Evolutionary conservation across 92 coral and sea anemone species (phyloP).

Genomic region (Plumapathes pennacea): DNA sequence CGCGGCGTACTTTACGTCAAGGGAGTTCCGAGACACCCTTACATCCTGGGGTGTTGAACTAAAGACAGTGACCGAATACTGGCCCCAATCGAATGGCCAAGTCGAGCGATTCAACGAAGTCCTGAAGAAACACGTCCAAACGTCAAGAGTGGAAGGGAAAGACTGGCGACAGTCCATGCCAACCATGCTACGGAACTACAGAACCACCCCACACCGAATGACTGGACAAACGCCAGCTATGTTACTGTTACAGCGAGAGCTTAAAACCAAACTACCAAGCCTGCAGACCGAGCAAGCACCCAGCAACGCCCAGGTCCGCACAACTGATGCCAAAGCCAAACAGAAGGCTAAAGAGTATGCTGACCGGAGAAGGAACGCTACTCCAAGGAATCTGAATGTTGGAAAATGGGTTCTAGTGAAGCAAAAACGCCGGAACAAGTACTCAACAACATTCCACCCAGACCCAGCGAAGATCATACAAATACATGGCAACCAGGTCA

Average conservation of each 20-base stretch:
- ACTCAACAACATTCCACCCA: slow-evolving; percentile 8
- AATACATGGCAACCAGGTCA: slow-evolving; percentile 2
- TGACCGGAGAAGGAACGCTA: slow-evolving; percentile 24
- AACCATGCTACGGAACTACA: slow-evolving; percentile 22
- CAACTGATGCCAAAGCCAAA: slow-evolving; percentile 2
- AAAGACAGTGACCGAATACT: slow-evolving; percentile 31
- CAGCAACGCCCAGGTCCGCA: slow-evolving; percentile 1
- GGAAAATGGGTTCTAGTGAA: slow-evolving; percentile 8
- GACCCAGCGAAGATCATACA: slow-evolving; percentile 1
- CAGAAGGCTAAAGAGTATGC: slow-evolving; percentile 19
- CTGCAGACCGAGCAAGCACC: neutral
- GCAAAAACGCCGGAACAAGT: slow-evolving; percentile 11
- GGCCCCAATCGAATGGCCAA: slow-evolving; percentile 60
- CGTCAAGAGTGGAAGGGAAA: slow-evolving; percentile 6
- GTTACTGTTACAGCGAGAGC: slow-evolving; percentile 24
- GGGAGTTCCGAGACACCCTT: slow-evolving; percentile 41
- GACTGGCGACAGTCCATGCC: slow-evolving; percentile 31
- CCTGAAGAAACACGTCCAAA: slow-evolving; percentile 37
- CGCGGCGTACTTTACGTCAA: slow-evolving; percentile 51
- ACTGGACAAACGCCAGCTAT: slow-evolving; percentile 34
- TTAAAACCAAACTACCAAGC: slow-evolving; percentile 33
- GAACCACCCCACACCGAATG: slow-evolving; percentile 40
- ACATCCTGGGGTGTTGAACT: slow-evolving; percentile 35
- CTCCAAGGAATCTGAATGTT: neutral
- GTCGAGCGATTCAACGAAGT: slow-evolving; percentile 44